Evolutionary conservation across 2,113 vertebrate species (phyloP), one percentile per base, ranked within the genome.

Genomic region (Sterna hirundo): DNA sequence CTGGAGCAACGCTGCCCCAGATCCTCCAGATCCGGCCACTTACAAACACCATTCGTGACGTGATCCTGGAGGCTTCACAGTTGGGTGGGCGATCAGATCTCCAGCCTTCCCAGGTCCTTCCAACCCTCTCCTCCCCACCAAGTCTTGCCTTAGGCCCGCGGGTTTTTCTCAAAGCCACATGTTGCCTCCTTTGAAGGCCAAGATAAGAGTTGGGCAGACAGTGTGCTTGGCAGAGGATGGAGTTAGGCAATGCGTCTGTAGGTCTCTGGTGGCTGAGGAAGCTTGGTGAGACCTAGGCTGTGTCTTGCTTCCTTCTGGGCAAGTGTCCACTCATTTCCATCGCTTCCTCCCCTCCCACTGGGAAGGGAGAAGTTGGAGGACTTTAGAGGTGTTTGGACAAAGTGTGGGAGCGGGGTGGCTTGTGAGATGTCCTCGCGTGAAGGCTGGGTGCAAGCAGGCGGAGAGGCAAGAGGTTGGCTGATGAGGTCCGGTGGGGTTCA

Each of bases 21-120:
- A 15, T 64, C 57, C 49, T 78, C 74, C 42, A 19, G 49, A 49
- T 49, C 32, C 61, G 40, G 6, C 32, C 3, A 2, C 38, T 76
- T 68, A 46, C 70, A 34, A 61, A 38, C 3, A 1, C 16, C 6
- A 0, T 42, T 62, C 3, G 0, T 64, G 21, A 42, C 19, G 44
- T 22, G 25, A 42, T 26, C 21, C 21, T 27, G n/a, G 32, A 55
- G 72, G 32, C n/a, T 78, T 78, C 23, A 21, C 25, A 15, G 47
- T 15, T 0, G 2, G 49, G 42, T 36, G 44, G 51, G 27, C 32
- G 13, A 34, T 65, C 18, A 5, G 15, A 3, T 55, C 44, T 57
- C 21, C 21, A 32, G 29, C 60, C 51, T n/a, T 57, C 68, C 36
- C 20, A 1, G 36, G 51, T n/a, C 49, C 57, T 44, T 61, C 57